A percentile compares a stretch with the other conserved stretches of the same genome.
These are phyloP conservation scores for Myiozetetes cayanensis DNA, from an alignment of 2,113 vertebrate genomes.

Conservation along the genomic window DNA sequence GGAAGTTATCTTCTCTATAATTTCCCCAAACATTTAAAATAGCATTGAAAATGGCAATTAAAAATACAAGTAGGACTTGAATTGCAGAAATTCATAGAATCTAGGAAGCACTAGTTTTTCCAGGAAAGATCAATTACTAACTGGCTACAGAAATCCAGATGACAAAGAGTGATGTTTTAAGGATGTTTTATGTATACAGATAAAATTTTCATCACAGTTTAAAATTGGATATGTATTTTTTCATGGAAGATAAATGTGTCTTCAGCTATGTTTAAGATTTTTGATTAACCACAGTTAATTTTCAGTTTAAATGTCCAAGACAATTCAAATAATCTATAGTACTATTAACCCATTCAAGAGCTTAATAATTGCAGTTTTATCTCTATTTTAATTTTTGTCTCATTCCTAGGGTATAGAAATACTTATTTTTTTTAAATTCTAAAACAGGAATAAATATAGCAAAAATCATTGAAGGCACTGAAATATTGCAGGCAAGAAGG, in stretches of 20 bases:
- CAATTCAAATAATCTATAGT: background rate
- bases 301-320: background rate
- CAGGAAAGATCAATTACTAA: background rate
- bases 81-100: background rate
- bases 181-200: background rate
- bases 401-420: background rate
- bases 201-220: background rate
- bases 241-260: background rate
- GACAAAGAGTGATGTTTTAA: background rate
- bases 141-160: background rate
- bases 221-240: background rate
- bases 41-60: background rate
- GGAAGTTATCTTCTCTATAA: background rate
- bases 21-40: background rate
- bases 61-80: background rate
- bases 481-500: background rate
- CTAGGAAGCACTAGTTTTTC: background rate
- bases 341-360: background rate
- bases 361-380: background rate
- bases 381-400: background rate
- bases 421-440: background rate
- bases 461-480: background rate
- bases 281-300: background rate
- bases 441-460: accelerated
- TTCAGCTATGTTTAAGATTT: background rate